These are phyloP conservation scores for Ovibos moschatus DNA, from an alignment of 2,113 vertebrate species.

Conservation along the genomic window DNA sequence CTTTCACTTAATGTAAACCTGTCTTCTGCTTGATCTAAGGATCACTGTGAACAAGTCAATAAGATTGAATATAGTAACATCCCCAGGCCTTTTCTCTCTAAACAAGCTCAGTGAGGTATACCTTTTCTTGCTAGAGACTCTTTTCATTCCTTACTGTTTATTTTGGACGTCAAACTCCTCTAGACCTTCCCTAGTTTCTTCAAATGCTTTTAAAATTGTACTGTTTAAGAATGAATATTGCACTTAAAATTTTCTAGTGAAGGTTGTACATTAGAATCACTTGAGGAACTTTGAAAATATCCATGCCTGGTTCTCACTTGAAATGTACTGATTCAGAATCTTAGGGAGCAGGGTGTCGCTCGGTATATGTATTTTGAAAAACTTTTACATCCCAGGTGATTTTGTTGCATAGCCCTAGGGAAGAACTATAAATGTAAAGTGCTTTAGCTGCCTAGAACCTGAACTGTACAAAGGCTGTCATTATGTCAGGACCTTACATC, in stretches of 20 bases:
- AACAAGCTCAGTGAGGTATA: background rate
- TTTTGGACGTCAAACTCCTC: background rate
- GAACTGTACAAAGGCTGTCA: background rate
- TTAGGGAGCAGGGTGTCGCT: background rate
- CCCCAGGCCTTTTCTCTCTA: background rate
- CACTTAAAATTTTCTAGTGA: background rate
- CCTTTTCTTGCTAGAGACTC: background rate
- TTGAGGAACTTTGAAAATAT: background rate
- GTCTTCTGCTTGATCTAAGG: background rate
- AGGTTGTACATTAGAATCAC: background rate
- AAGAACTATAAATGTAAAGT: background rate
- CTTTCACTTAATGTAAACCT: background rate
- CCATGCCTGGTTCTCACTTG: background rate
- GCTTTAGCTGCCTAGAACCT: background rate
- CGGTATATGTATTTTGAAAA: background rate
- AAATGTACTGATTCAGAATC: background rate
- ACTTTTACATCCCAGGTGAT: background rate
- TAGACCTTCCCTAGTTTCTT: background rate
- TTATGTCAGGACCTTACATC: background rate
- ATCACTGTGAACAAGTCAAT: background rate
- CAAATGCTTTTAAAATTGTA: conserved; percentile 3
- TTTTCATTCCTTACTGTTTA: background rate
- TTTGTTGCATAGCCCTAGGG: background rate
- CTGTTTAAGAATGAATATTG: background rate
- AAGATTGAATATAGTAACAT: background rate